Percentiles rank a stretch among this genome's conserved stretches.
These are phyloP conservation scores for Thalassophryne amazonica DNA, from an alignment of 2,797 vertebrate genomes.

Conservation along the genomic window DNA sequence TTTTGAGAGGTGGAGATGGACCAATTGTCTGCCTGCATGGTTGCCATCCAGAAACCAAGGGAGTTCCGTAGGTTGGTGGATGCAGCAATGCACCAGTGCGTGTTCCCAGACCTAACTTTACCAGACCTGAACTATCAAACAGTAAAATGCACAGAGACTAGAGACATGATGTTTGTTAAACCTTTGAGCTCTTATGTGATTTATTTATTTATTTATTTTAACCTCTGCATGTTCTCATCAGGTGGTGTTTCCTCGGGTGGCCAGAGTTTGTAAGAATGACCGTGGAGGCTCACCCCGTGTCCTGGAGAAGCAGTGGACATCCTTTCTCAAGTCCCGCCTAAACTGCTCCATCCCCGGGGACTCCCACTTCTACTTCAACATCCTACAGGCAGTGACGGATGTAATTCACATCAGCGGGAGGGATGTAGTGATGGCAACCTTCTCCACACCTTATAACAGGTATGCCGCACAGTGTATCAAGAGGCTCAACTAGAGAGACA, in stretches of 20 bases:
- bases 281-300: slow-evolving; percentile 95
- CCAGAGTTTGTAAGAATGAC: slow-evolving; percentile 96
- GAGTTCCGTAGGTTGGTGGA: too few species aligned
- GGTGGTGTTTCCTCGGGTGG: slow-evolving; percentile 97
- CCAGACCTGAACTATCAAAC: too few species aligned
- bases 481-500: too few species aligned
- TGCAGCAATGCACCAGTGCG: too few species aligned
- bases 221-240: slow-evolving; percentile 43
- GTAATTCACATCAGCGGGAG: slow-evolving; percentile 93
- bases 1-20: too few species aligned
- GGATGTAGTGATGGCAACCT: slow-evolving; percentile 95
- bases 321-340: slow-evolving; percentile 94
- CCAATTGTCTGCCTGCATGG: too few species aligned
- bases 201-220: too few species aligned
- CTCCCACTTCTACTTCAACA: slow-evolving; percentile 99
- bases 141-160: too few species aligned
- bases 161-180: background rate
- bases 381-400: slow-evolving; percentile 94
- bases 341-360: slow-evolving; percentile 99
- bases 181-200: background rate
- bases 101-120: too few species aligned
- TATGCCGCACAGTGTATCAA: too few species aligned
- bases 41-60: too few species aligned
- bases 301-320: slow-evolving; percentile 99
- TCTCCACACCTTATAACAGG: slow-evolving; percentile 99